Conservation (phyloP, 2,113 vertebrate species). For the Sylvilagus bachmani region DNA sequence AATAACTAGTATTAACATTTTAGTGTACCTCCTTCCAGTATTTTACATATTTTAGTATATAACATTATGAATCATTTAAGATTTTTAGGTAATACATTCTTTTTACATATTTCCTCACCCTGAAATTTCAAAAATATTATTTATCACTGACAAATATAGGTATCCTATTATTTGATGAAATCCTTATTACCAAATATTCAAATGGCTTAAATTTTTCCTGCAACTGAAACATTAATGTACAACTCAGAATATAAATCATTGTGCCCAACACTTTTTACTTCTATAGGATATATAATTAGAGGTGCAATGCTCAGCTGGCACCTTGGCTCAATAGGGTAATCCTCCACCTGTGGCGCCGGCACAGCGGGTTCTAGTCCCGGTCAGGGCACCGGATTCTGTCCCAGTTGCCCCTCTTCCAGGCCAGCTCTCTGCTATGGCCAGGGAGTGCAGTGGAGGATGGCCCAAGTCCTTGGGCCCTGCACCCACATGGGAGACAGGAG, state of each 20-base stretch:
- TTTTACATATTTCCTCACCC: background rate
- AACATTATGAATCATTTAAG: background rate
- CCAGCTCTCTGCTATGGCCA: no score
- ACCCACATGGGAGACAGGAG: no score
- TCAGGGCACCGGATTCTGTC: no score
- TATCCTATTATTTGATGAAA: background rate
- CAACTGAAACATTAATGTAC: background rate
- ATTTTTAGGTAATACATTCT: background rate
- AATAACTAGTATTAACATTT: background rate
- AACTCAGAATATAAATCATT: background rate
- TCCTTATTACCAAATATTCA: background rate
- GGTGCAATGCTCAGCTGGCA: no score
- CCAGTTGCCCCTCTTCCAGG: no score
- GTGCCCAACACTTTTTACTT: background rate
- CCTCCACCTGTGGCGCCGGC: no score
- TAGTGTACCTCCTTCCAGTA: background rate
- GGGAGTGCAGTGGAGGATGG: no score
- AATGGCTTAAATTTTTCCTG: background rate
- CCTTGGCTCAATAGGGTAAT: no score
- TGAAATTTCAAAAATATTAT: background rate
- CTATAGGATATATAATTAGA: background rate
- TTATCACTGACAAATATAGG: conserved; percentile 16
- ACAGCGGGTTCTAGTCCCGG: no score
- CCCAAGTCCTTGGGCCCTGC: no score
- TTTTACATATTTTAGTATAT: background rate